Percentiles rank a stretch among this genome's conserved stretches.
phyloP scores from a whole-genome alignment of 2,113 vertebrate species.

The Camarhynchus parvulus region DNA sequence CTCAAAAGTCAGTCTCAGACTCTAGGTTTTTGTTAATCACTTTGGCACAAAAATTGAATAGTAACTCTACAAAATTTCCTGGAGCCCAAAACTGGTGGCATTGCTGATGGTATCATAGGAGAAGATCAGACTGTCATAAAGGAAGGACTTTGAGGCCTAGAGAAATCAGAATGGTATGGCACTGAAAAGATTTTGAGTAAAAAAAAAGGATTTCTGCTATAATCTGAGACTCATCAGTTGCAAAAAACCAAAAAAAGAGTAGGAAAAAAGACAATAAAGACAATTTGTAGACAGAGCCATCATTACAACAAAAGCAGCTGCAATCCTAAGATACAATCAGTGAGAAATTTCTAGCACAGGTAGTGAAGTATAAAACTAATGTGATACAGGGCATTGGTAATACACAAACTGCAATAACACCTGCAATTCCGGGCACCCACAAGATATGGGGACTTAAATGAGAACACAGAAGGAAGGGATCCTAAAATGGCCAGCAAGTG shows the following conservation, averaged over 20 bases:
- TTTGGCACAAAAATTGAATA: background rate
- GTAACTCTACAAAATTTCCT: background rate
- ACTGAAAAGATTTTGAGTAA: background rate
- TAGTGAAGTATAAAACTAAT: background rate
- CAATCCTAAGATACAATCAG: background rate
- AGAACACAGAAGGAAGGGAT: background rate
- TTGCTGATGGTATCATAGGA: background rate
- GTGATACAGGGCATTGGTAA: accelerated
- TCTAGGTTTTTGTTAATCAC: background rate
- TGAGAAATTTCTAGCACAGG: background rate
- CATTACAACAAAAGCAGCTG: background rate
- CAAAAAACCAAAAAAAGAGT: background rate
- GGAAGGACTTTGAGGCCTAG: background rate
- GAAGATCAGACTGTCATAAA: background rate
- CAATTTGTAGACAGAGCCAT: background rate
- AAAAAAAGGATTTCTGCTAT: background rate
- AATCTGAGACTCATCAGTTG: background rate
- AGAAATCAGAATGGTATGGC: background rate
- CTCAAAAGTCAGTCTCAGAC: background rate
- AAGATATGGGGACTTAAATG: background rate
- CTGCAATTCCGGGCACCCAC: background rate
- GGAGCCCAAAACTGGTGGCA: background rate
- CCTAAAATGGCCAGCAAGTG: background rate
- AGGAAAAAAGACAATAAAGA: background rate
- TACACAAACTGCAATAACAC: background rate